Evolutionary conservation across 2,797 vertebrate genomes (phyloP).

Genomic region (Macropodus opercularis): DNA sequence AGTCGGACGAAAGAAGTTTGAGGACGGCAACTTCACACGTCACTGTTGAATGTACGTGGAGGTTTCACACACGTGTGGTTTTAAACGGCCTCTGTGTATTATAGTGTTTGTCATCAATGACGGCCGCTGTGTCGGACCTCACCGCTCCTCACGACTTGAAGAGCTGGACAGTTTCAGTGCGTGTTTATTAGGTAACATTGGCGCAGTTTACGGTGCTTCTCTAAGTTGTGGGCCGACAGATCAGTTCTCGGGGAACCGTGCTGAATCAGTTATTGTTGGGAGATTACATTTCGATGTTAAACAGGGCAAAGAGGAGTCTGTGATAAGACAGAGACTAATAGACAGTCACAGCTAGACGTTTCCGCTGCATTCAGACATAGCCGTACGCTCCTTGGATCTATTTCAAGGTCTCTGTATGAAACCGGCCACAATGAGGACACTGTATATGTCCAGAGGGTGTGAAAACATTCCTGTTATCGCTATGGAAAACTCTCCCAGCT

Average conservation of each 20-base stretch:
- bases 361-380: conserved; percentile 41
- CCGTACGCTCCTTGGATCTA: conserved; percentile 41
- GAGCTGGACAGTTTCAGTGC: background rate
- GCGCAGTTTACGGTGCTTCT: background rate
- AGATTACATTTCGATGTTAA: conserved; percentile 45
- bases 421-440: conserved; percentile 54
- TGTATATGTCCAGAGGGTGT: conserved; percentile 68
- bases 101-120: conserved; percentile 51
- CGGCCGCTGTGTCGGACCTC: conserved; percentile 27
- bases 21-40: conserved; percentile 44
- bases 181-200: conserved; percentile 23
- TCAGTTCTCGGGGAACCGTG: conserved; percentile 4
- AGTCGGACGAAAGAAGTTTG: conserved; percentile 20
- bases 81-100: conserved; percentile 62
- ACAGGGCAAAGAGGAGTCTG: conserved; percentile 40
- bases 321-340: conserved; percentile 45
- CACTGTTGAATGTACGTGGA: conserved; percentile 53
- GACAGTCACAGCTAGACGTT: conserved; percentile 42
- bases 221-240: too few relatives aligned
- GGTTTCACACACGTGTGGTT: conserved; percentile 38
- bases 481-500: conserved; percentile 78
- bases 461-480: conserved; percentile 81
- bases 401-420: conserved; percentile 52
- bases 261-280: too few relatives aligned
- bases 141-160: conserved; percentile 22